Evolutionary conservation across 2,113 vertebrate genomes (phyloP), one percentile per base, ranked within the genome.

Genomic region (Notechis scutatus): DNA sequence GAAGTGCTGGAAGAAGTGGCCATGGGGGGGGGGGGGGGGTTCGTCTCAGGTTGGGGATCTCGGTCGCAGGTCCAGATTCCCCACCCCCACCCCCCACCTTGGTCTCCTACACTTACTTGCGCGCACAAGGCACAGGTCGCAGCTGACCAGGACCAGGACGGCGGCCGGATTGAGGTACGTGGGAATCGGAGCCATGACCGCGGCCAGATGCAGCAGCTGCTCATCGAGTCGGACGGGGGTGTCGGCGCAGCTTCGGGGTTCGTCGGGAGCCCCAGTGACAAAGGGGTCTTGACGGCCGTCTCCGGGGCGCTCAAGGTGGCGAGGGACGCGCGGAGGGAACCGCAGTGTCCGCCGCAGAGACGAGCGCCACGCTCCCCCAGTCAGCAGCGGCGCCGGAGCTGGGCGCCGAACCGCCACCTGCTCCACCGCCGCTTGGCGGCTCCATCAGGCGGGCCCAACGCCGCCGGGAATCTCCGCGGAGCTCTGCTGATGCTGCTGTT

Each of bases 71-170:
- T 15, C 4, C 39, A 0, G 15, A 1, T 21, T n/a, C 85, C 6
- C 69, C 24, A 34, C 56, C 18, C 24, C 34, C 6, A 8, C 21
- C 18, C 54, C 24, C 20, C 2, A 52, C 24, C 42, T 47, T 39
- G 0, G n/a, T 50, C 91, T 42, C 88, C 93, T 56, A 86, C 89
- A 98, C 98, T 99, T 97, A 99, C 99, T 99, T 96, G 98, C 98
- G 97, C 97, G 97, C 89, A 99, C 98, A 92, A 99, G 97, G 95
- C 99, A 98, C 97, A 98, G 97, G 97, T 98, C 98, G 97, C 98
- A 98, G 96, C 98, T 98, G 97, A 99, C 98, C 96, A 99, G 98
- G 98, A 99, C 98, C 97, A 99, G 98, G 90, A 97, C 96, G 39
- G 96, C 96, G 91, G 94, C 96, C 87, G 96, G 95, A 88, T 92